Conservation (phyloP, 1,140 invertebrate genomes). For the Drosophila obscura region DNA sequence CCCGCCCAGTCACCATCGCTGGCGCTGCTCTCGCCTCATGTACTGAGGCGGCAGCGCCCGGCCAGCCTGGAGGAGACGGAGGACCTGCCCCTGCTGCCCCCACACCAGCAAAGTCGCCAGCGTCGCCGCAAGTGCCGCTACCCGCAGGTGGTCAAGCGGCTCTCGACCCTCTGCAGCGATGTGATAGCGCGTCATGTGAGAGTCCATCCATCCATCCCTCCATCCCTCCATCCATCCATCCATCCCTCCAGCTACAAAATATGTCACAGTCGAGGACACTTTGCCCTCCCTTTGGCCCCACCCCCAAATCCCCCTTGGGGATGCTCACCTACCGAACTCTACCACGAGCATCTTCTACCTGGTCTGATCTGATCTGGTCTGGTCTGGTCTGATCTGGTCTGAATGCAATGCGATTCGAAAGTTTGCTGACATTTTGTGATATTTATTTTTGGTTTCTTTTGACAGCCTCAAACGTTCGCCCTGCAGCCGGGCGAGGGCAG, state of each 20-base stretch:
- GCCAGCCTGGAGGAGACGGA: slow-evolving; percentile 72
- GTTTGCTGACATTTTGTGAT: no score
- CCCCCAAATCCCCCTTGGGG: no score
- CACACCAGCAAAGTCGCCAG: slow-evolving; percentile 46
- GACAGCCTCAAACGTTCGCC: slow-evolving; percentile 94
- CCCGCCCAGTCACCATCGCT: slow-evolving; percentile 79
- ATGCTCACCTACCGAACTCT: neutral
- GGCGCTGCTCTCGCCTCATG: slow-evolving; percentile 73
- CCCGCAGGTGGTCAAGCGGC: slow-evolving; percentile 78
- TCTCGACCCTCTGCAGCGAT: slow-evolving; percentile 82
- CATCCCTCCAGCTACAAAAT: no score
- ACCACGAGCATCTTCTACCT: neutral
- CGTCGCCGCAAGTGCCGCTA: slow-evolving; percentile 76
- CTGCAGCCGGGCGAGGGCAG: slow-evolving; percentile 91
- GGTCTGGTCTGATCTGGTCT: no score
- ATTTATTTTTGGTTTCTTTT: slow-evolving; percentile 48
- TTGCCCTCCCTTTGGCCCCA: no score
- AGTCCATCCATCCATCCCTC: neutral
- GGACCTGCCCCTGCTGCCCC: slow-evolving; percentile 34
- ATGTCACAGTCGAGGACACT: no score
- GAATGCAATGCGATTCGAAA: neutral
- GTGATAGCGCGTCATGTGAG: slow-evolving; percentile 77
- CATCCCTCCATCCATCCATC: neutral
- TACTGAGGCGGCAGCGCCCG: slow-evolving; percentile 76
- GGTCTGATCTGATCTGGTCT: no score